phyloP scores from a whole-genome alignment of 2,797 vertebrate species.

The Gymnodraco acuticeps region DNA sequence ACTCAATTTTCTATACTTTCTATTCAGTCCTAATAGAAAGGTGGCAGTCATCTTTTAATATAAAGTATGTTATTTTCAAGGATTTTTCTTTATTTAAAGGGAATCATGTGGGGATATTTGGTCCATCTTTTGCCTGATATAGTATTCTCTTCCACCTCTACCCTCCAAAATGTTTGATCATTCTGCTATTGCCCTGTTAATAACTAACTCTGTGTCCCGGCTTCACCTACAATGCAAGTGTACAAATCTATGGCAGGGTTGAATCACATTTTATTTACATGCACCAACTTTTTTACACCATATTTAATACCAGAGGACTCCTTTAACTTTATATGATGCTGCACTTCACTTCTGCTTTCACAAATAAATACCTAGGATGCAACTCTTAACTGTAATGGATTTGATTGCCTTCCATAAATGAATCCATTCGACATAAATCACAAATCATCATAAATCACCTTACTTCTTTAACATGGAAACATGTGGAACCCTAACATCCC shows the following conservation, averaged over 20 bases:
- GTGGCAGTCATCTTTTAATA: background rate
- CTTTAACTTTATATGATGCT: no score
- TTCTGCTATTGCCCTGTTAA: background rate
- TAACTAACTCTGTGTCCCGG: background rate
- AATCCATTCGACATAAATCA: slow-evolving; percentile 21
- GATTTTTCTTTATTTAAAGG: background rate
- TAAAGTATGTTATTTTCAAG: background rate
- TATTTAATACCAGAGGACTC: no score
- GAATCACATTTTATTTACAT: background rate
- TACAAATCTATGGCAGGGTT: background rate
- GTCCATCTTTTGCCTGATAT: background rate
- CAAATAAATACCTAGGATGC: slow-evolving; percentile 41
- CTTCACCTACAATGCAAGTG: background rate
- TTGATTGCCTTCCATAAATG: slow-evolving; percentile 47
- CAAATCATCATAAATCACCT: no score
- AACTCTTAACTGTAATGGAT: slow-evolving; percentile 46
- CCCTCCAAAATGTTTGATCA: background rate
- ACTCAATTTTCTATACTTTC: no score
- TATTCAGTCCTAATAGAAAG: background rate
- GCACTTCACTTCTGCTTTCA: background rate
- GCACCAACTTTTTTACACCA: background rate
- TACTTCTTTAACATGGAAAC: background rate
- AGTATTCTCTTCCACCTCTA: background rate
- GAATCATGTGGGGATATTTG: background rate
- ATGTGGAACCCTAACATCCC: slow-evolving; percentile 29